Base-by-base conservation (phyloP, 2,113 vertebrate genomes). In the Semicossyphus pulcher region DNA sequence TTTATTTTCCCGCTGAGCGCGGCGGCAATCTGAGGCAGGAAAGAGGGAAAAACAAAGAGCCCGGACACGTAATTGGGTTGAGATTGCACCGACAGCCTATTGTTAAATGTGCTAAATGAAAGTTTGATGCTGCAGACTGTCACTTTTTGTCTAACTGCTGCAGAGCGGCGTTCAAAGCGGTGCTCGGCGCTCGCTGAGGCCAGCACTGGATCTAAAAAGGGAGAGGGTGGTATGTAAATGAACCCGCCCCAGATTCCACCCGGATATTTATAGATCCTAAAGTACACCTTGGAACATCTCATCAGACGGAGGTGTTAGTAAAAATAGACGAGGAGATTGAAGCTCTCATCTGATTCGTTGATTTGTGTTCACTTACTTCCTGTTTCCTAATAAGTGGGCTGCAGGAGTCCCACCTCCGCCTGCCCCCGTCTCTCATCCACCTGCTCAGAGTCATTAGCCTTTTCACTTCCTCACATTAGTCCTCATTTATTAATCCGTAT, bases 391-490 rank as follows among this genome's bases (percentile, higher is more conserved):
- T n/a, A n/a, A n/a, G n/a, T n/a, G n/a, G 67, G 86, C 92, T 92
- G 84, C 83, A 58, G 58, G 67, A 49, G 75, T 86, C 87, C 88
- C 88, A 65, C 66, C 58, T 81, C 85, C 60, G 51, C 31, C 25
- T 87, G 63, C 57, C 49, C 72, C 54, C 15, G 72, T 83, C 84
- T 91, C 89, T 84, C 66, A 69, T 90, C 90, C 90, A 78, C 78
- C 90, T 84, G 82, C 91, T 91, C 86, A 78, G 80, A 81, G 71
- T 93, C 89, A 93, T 95, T 93, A 91, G 86, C 89, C 66, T 66
- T 63, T 90, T 91, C 79, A 83, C 53, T 92, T 87, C 83, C 78
- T 82, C 82, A 89, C 85, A 92, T 93, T 93, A 87, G 87, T 92
- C 88, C 90, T 85, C 73, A 79, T 92, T 79, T 86, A 86, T 86